Evolutionary conservation across 2,797 vertebrate species (phyloP).

Genomic region (Semotilus atromaculatus): DNA sequence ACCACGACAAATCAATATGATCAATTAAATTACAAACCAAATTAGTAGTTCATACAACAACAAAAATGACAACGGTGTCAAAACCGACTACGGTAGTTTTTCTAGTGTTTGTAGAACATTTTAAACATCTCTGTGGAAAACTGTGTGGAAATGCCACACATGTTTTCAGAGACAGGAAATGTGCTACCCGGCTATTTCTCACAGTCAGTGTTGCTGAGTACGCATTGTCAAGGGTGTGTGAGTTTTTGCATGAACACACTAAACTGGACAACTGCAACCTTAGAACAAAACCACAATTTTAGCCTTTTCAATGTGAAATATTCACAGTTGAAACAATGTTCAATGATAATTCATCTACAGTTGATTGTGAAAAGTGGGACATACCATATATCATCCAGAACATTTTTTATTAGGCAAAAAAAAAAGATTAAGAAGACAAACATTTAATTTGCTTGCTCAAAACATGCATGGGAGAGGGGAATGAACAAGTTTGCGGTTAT

Average conservation of each 20-base stretch:
- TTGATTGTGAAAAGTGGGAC: not conserved
- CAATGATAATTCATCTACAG: not conserved
- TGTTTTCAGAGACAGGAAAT: constrained; percentile 67
- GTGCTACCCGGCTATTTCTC: constrained; percentile 54
- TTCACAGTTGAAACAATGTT: not conserved
- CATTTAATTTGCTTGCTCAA: not conserved
- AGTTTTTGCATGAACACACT: constrained; percentile 23
- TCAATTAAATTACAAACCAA: not conserved
- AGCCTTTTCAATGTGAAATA: not conserved
- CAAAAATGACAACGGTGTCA: not conserved
- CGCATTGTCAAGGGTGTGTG: constrained; percentile 58
- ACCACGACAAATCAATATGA: not conserved
- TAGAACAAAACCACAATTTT: not conserved
- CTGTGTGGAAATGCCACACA: constrained; percentile 43
- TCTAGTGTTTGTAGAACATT: constrained; percentile 26
- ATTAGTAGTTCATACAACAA: not conserved
- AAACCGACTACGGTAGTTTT: not conserved
- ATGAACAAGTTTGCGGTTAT: not conserved
- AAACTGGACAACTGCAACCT: not conserved
- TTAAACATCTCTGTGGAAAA: not conserved
- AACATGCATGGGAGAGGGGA: not conserved
- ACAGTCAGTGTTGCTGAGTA: constrained; percentile 66
- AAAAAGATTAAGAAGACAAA: not conserved
- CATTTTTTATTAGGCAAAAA: too few relatives aligned
- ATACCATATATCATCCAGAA: not conserved